Evolutionary conservation across 2,888 invertebrate genomes (phyloP).

Genomic region (Xestia ashworthii): DNA sequence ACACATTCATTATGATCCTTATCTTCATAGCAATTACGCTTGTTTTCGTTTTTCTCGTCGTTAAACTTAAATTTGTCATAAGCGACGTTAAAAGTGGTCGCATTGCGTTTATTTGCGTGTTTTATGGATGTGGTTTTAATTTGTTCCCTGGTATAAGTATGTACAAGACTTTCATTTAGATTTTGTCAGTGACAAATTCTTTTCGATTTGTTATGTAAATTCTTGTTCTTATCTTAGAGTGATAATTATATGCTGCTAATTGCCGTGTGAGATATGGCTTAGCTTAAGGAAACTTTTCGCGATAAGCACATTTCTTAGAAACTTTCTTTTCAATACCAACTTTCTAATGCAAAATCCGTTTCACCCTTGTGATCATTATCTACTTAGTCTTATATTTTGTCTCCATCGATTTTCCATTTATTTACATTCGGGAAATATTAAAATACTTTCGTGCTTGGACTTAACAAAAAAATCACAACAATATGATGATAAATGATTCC

Average conservation of each 20-base stretch:
- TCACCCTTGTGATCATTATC: constrained; percentile 5
- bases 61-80: constrained; percentile 39
- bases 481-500: not conserved
- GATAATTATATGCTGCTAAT: not conserved
- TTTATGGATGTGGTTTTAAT: constrained; percentile 52
- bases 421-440: not conserved
- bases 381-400: not conserved
- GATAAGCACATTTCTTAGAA: constrained; percentile 1
- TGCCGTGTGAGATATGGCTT: not conserved
- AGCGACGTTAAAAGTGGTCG: constrained; percentile 26
- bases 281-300: constrained; percentile 25
- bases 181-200: constrained; percentile 22
- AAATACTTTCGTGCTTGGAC: not conserved
- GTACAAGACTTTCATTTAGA: constrained; percentile 51
- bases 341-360: constrained; percentile 35
- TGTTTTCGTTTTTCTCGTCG: constrained; percentile 32
- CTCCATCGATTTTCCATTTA: not conserved
- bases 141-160: constrained; percentile 52
- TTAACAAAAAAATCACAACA: not conserved
- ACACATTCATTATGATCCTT: constrained; percentile 32
- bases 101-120: constrained; percentile 43
- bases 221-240: not conserved
- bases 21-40: constrained; percentile 26
- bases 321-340: constrained; percentile 29
- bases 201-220: constrained; percentile 11